Evolutionary conservation across 2,888 invertebrate genomes (phyloP), one percentile per base, ranked within the genome.

Genomic region (Periphyllus acericola): DNA sequence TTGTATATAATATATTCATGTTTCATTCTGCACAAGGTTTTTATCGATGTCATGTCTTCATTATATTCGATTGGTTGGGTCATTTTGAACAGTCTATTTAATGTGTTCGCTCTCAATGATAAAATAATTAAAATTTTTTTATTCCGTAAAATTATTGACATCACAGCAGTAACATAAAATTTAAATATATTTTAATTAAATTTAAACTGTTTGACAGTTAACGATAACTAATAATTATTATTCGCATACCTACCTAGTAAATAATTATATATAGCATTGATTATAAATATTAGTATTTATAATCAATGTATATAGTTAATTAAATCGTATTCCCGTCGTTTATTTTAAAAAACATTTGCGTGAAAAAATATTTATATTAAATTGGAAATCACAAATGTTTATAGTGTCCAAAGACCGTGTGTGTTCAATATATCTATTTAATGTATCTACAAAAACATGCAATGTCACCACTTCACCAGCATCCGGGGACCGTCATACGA

Each of bases 401-500:
- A 46, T 46, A 72, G 21, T 46, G 34, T 52, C n/a, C 34, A 4
- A 81, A 81, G 17, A 68, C 81, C 29, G 19, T 29, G 11, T 19
- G 46, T 32, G 52, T 25, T 55, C 21, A 32, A 25, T 79, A 34
- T 72, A 34, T 72, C 72, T 72, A 72, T 83, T 72, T 83, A 72
- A 40, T 68, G 29, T 68, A 81, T 55, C 40, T 46, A 55, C 14
- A 25, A 83, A 52, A 79, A 52, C 78, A 68, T 55, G 55, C 52
- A 71, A 78, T 79, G 79, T 79, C 85, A 86, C 79, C 29, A 78
- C 72, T 71, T 79, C 85, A 86, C 79, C 29, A 68, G 25, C 85
- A 79, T 78, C 85, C 85, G 55, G 78, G 32, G 29, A 66, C 75
- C 40, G 29, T 52, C 34, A 4, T 29, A 60, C 66, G 80, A 68